Conservation (phyloP, 1,140 invertebrate species). For the Drosophila persimilis region DNA sequence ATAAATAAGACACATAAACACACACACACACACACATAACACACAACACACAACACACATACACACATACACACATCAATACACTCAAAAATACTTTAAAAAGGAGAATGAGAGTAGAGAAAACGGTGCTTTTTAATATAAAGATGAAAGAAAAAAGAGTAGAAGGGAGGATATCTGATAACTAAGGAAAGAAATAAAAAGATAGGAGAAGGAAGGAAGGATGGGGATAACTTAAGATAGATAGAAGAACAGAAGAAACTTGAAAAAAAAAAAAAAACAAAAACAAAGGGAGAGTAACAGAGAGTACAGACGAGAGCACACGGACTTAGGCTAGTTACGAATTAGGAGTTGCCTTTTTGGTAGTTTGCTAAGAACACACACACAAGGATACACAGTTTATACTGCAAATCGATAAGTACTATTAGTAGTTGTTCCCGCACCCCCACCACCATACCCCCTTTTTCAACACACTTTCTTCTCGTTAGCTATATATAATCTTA, state of each 20-base stretch:
- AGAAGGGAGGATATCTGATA: too few species aligned
- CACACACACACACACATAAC: constrained; percentile 8
- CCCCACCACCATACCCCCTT: not conserved
- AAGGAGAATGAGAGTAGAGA: not conserved
- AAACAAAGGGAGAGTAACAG: not conserved
- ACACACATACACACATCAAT: constrained; percentile 15
- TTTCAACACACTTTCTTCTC: constrained; percentile 14
- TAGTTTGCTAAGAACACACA: constrained; percentile 43
- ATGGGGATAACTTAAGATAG: too few species aligned
- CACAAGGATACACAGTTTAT: constrained; percentile 45
- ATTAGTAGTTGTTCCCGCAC: not conserved
- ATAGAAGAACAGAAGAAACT: not conserved
- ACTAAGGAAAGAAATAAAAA: too few species aligned
- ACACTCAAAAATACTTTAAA: constrained; percentile 16
- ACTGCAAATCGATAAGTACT: constrained; percentile 28
- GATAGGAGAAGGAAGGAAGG: too few species aligned
- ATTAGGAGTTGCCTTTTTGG: constrained; percentile 42
- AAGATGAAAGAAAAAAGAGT: not conserved
- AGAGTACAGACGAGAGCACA: constrained; percentile 15
- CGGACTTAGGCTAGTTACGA: constrained; percentile 48
- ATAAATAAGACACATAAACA: constrained; percentile 9
- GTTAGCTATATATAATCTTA: constrained; percentile 43
- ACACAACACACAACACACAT: constrained; percentile 19
- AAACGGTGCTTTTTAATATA: constrained; percentile 20
- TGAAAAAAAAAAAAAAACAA: too few species aligned